A percentile compares a stretch with the other conserved stretches of the same genome.
These are phyloP conservation scores for Caenorhabditis doughertyi DNA, from an alignment of 2,888 invertebrate species.

Conservation along the genomic window DNA sequence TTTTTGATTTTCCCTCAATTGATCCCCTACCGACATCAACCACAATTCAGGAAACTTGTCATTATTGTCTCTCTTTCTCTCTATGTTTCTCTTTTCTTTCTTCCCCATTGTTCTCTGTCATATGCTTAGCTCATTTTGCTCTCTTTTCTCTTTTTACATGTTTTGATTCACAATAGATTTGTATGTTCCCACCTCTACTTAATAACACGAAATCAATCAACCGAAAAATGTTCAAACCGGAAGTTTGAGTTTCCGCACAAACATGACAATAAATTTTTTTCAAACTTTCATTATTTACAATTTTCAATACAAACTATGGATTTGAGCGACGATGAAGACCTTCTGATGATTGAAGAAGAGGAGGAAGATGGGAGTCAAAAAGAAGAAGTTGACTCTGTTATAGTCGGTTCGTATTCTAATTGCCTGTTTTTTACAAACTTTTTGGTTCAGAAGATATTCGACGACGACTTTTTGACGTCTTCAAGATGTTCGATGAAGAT, in stretches of 20 bases:
- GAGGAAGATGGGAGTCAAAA: conserved; percentile 50
- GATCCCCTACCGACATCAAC: conserved; percentile 1
- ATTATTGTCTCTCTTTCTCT: no score
- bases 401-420: conserved; percentile 57
- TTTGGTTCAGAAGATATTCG: conserved; percentile 57
- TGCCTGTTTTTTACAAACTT: background rate
- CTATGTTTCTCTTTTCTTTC: background rate
- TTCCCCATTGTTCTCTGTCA: conserved; percentile 22
- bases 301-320: conserved; percentile 13
- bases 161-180: background rate
- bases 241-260: background rate
- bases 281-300: background rate
- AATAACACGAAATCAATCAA: conserved; percentile 9
- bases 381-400: conserved; percentile 46
- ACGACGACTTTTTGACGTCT: conserved; percentile 62
- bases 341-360: conserved; percentile 50
- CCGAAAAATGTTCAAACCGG: background rate
- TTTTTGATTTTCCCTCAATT: background rate
- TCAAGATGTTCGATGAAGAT: conserved; percentile 71
- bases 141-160: background rate
- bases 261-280: conserved; percentile 17
- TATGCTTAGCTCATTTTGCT: conserved; percentile 17
- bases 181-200: background rate
- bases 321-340: conserved; percentile 52
- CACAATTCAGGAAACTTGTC: conserved; percentile 32